Conservation (phyloP, 1,140 invertebrate genomes). For the Micrasema longulum region DNA sequence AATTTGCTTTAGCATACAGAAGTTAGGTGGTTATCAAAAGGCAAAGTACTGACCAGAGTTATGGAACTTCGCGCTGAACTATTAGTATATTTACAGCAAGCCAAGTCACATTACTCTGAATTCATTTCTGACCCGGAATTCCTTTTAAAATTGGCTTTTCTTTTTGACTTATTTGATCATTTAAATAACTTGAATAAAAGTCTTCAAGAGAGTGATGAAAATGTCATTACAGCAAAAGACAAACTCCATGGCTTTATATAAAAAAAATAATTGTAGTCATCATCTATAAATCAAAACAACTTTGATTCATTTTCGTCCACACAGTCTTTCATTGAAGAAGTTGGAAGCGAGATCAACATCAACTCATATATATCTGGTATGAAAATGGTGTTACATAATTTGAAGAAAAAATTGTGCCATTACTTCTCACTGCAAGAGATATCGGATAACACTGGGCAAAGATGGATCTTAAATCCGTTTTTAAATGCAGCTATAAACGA, state of each 20-base stretch:
- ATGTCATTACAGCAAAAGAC: conserved; percentile 8
- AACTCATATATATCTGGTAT: no score
- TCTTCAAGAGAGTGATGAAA: neutral
- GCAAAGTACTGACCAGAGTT: neutral
- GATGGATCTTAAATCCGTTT: no score
- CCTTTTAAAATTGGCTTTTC: neutral
- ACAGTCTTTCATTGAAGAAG: no score
- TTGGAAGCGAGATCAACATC: no score
- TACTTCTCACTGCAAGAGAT: no score
- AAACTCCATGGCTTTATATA: conserved; percentile 3
- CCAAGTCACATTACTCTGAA: neutral
- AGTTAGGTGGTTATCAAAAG: no score
- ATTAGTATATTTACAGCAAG: conserved; percentile 5
- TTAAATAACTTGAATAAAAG: neutral
- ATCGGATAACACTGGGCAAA: no score
- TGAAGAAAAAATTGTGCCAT: no score
- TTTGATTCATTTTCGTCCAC: no score
- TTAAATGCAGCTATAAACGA: no score
- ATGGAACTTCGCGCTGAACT: conserved; percentile 2
- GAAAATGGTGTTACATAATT: no score
- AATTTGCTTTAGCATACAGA: neutral
- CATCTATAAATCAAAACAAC: neutral
- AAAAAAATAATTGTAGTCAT: neutral
- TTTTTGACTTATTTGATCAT: neutral
- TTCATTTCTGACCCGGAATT: neutral